A percentile compares a stretch with the other conserved stretches of the same genome.
Evolutionary conservation across 2,888 invertebrate species (phyloP).

Genomic region (Dasysyrphus albostriatus): DNA sequence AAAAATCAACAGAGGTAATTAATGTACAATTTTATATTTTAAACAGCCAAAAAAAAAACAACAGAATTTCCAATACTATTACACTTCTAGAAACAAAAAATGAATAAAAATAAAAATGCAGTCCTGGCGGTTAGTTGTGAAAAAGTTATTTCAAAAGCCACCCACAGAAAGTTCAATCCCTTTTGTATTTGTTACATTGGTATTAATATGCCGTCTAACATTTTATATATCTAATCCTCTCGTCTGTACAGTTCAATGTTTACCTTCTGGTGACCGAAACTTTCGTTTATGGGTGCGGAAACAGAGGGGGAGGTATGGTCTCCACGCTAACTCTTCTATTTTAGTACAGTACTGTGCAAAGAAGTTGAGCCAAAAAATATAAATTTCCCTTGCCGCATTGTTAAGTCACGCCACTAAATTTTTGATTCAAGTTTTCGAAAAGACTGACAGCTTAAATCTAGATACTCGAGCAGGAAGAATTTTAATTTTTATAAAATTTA

Average conservation of each 20-base stretch:
- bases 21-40: too few species aligned
- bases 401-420: too few species aligned
- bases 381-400: too few species aligned
- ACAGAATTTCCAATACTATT: conserved; percentile 6
- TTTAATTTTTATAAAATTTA: too few species aligned
- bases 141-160: conserved; percentile 28
- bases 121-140: not conserved
- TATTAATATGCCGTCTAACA: conserved; percentile 51
- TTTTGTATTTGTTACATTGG: conserved; percentile 39
- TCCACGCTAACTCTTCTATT: not conserved
- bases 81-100: not conserved
- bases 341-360: not conserved
- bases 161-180: conserved; percentile 26
- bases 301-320: not conserved
- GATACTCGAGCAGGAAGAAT: too few species aligned
- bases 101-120: conserved; percentile 12
- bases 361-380: not conserved
- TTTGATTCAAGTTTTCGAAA: too few species aligned
- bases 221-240: conserved; percentile 49
- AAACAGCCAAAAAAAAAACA: not conserved
- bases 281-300: conserved; percentile 21
- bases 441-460: too few species aligned
- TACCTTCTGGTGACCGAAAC: conserved; percentile 59
- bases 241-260: conserved; percentile 49
- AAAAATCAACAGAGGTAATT: too few species aligned